A percentile compares a stretch with the other conserved stretches of the same genome.
phyloP scores from a whole-genome alignment of 2,113 vertebrate species.

The Dromiciops gliroides region DNA sequence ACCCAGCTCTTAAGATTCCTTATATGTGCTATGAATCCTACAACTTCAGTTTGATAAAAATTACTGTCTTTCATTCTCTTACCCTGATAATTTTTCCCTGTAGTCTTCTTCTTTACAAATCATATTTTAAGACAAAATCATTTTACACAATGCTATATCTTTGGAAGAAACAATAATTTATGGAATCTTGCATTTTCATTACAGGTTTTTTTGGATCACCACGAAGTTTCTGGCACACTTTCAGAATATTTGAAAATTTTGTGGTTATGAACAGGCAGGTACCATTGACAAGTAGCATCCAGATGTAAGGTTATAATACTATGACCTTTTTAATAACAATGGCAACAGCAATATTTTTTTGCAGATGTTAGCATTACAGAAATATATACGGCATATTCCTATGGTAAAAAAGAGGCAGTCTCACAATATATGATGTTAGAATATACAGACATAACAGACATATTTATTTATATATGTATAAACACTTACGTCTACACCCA shows the following conservation, averaged over 20 bases:
- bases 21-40: slow-evolving; percentile 7
- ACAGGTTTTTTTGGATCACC: not conserved
- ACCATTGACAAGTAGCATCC: not conserved
- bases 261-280: not conserved
- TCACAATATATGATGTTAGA: not conserved
- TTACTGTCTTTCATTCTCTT: not conserved
- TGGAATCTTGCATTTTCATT: not conserved
- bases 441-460: not conserved
- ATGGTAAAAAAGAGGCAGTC: not conserved
- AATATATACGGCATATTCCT: not conserved
- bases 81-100: not conserved
- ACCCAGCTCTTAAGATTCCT: slow-evolving; percentile 50
- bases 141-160: not conserved
- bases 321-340: not conserved
- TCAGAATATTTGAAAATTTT: not conserved
- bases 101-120: not conserved
- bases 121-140: not conserved
- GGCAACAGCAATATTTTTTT: not conserved
- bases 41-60: slow-evolving; percentile 54
- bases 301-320: not conserved
- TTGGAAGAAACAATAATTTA: not conserved
- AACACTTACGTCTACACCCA: not conserved
- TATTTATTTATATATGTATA: not conserved
- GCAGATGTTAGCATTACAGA: not conserved
- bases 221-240: not conserved